Evolutionary conservation across 2,888 invertebrate genomes (phyloP).

Genomic region (Eurytoma californica): DNA sequence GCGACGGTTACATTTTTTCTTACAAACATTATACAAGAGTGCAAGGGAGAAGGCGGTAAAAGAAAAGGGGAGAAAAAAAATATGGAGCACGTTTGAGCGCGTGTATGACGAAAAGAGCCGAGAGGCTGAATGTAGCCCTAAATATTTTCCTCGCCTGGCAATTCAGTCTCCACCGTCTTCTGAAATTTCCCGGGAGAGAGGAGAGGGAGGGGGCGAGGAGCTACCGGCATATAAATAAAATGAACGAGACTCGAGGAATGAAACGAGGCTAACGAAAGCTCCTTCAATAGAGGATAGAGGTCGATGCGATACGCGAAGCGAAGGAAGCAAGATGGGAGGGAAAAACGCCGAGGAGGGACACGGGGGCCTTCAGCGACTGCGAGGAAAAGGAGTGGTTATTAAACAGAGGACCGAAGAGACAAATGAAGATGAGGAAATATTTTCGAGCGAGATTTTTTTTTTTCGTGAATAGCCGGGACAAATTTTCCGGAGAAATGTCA

Average conservation of each 20-base stretch:
- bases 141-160: constrained; percentile 21
- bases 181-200: constrained; percentile 40
- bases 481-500: not conserved
- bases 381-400: too few species aligned
- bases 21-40: not conserved
- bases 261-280: constrained; percentile 30
- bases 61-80: not conserved
- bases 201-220: not conserved
- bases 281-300: constrained; percentile 25
- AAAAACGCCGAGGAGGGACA: too few species aligned
- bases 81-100: constrained; percentile 14
- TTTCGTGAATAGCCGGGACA: not conserved
- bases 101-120: constrained; percentile 8
- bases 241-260: constrained; percentile 8
- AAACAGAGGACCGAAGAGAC: too few species aligned
- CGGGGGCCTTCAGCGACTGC: too few species aligned
- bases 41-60: not conserved
- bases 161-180: constrained; percentile 5
- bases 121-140: constrained; percentile 8
- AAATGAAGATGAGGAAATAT: too few species aligned
- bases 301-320: constrained; percentile 24
- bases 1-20: not conserved
- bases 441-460: not conserved
- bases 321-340: not conserved
- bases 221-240: constrained; percentile 16